Evolutionary conservation across 2,113 vertebrate species (phyloP).

Genomic region (Amblyornis subalaris): DNA sequence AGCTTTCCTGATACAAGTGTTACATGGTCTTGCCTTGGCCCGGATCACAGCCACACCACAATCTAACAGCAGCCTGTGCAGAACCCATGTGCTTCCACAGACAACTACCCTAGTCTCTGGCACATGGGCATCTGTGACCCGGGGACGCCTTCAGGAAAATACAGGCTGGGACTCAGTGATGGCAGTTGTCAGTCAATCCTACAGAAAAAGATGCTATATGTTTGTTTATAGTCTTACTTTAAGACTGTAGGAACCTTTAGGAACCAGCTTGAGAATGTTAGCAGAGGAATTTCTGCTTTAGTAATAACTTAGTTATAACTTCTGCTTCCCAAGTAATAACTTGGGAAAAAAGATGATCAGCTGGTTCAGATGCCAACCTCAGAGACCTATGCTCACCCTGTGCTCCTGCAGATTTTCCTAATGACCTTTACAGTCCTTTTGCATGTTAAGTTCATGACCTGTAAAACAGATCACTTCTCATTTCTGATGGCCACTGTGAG

Average conservation of each 20-base stretch:
- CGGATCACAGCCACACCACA: neutral
- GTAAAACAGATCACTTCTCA: neutral
- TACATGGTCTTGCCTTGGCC: neutral
- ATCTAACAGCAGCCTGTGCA: neutral
- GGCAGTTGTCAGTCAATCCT: neutral
- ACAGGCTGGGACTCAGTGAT: neutral
- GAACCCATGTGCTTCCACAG: neutral
- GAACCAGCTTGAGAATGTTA: neutral
- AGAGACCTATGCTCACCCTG: neutral
- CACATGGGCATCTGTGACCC: neutral
- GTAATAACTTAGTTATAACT: neutral
- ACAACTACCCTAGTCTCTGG: neutral
- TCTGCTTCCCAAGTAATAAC: neutral
- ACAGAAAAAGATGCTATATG: neutral
- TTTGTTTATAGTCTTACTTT: neutral
- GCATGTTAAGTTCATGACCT: neutral
- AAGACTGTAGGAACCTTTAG: too few species aligned
- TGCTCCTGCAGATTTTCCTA: neutral
- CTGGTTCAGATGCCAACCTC: neutral
- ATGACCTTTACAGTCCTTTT: neutral
- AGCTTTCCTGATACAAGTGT: neutral
- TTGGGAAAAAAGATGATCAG: neutral
- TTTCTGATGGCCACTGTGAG: neutral
- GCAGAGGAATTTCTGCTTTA: neutral
- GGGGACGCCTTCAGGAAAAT: neutral